Percentiles rank a stretch among this genome's conserved stretches.
Evolutionary conservation across 2,888 invertebrate genomes (phyloP).

Genomic region (Metellina segmentata): DNA sequence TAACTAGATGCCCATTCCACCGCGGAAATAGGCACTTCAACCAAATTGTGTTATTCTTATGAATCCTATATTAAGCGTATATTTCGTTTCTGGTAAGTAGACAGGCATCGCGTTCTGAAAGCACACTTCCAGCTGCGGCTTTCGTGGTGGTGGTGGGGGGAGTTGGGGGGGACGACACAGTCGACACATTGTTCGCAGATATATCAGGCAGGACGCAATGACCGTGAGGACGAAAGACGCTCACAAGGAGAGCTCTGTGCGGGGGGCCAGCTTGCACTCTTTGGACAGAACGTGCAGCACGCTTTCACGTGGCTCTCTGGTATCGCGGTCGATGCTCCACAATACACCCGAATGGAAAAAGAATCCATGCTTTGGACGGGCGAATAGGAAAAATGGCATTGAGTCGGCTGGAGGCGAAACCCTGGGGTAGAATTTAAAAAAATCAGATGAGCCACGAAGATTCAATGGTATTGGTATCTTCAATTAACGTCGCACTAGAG

Average conservation of each 20-base stretch:
- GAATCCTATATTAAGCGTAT: background rate
- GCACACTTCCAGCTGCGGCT: slow-evolving; percentile 33
- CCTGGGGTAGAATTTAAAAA: background rate
- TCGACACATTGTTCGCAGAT: slow-evolving; percentile 35
- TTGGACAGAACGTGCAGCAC: slow-evolving; percentile 37
- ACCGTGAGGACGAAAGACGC: slow-evolving; percentile 11
- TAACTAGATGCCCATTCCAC: background rate
- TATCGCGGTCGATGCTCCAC: slow-evolving; percentile 49
- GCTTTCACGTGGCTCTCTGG: slow-evolving; percentile 33
- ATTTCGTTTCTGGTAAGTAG: background rate
- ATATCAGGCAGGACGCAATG: background rate
- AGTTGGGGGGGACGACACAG: slow-evolving; percentile 26
- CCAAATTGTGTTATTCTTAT: background rate
- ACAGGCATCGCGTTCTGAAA: slow-evolving; percentile 19
- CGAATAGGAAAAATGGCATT: background rate
- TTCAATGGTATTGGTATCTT: too few relatives aligned
- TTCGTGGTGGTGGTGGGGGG: background rate
- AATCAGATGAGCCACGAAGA: too few relatives aligned
- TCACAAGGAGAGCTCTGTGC: slow-evolving; percentile 54
- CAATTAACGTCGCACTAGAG: too few relatives aligned
- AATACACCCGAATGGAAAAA: background rate
- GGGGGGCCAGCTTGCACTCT: slow-evolving; percentile 44
- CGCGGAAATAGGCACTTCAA: slow-evolving; percentile 8
- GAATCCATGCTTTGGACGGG: slow-evolving; percentile 2
- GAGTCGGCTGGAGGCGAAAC: background rate